Evolutionary conservation across 1,140 invertebrate species (phyloP), one percentile per base, ranked within the genome.

Genomic region (Pseudomyrmex pallidus): DNA sequence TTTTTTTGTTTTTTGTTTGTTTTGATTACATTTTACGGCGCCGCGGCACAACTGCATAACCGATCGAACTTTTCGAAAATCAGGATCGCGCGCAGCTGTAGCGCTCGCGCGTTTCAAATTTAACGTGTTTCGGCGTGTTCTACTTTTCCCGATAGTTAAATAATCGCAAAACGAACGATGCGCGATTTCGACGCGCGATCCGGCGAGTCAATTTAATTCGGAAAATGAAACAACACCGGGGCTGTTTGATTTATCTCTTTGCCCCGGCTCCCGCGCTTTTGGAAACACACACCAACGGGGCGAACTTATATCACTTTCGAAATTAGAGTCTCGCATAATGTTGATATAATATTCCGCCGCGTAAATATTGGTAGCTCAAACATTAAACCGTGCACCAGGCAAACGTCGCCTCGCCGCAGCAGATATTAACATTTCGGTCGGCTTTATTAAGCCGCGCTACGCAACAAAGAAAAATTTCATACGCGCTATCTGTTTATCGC

Each of bases 241-340:
- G 54, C 54, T 80, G 76, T 80, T 80, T 80, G 76, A 72, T 80
- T 80, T 80, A 80, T 80, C 76, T 61, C 54, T 35, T 35, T 35
- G 2, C 35, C 20, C 20, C 76, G 76, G 20, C 52, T 22, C 35
- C 20, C 35, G 35, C 76, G 76, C 76, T 70, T 80, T 59, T 70
- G 52, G 56, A 70, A 78, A 35, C 35, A 35, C 17, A 78, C 20
- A 59, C 35, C 5, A 35, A 5, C 5, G 35, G 35, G 35, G 54
- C 12, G 64, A 80, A 80, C 76, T 80, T 80, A 80, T 80, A 80
- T 80, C 76, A 80, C 76, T 80, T 80, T 72, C 76, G 66, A 59
- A 80, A 80, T 80, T 80, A 80, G 76, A 80, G 66, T 72, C 76
- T 80, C 66, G 76, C 76, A 80, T 72, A 80, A 80, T 80, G 76